These are phyloP conservation scores for Eremobia ochroleuca DNA, from an alignment of 2,888 invertebrate species.

Conservation along the genomic window DNA sequence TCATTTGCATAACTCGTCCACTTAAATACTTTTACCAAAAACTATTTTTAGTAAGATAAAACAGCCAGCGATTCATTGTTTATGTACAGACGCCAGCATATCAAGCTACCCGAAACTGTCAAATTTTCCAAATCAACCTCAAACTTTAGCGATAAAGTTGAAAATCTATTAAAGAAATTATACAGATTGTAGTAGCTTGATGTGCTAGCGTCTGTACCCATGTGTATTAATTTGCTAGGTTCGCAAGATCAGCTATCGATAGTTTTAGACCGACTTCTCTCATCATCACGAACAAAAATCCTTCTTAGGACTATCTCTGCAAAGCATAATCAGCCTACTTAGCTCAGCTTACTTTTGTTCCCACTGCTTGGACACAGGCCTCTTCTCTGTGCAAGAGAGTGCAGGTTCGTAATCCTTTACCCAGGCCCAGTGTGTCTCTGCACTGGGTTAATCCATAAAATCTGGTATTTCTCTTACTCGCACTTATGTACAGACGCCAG, in stretches of 20 bases:
- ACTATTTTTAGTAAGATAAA: neutral
- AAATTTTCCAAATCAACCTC: too few relatives aligned
- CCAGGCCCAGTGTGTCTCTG: neutral
- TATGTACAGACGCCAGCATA: too few relatives aligned
- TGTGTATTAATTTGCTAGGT: neutral
- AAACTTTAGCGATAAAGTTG: too few relatives aligned
- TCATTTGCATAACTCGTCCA: slow-evolving; percentile 28
- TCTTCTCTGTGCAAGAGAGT: neutral
- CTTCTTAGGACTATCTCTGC: too few relatives aligned
- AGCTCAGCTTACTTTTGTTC: too few relatives aligned
- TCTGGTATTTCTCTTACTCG: neutral
- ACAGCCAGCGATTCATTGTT: neutral
- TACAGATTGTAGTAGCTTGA: too few relatives aligned
- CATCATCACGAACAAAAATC: neutral
- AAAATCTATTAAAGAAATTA: too few relatives aligned
- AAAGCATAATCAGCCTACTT: neutral
- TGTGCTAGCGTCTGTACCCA: too few relatives aligned
- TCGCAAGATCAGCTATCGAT: neutral
- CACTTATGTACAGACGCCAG: too few relatives aligned
- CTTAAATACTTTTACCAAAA: slow-evolving; percentile 5
- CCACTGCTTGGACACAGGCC: neutral
- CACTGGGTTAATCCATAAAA: neutral
- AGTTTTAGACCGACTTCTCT: neutral
- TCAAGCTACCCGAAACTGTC: too few relatives aligned
- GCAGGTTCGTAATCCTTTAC: neutral